Percentiles rank a stretch among this genome's conserved stretches.
phyloP scores from a whole-genome alignment of 2,888 invertebrate species.

The Cerastis leucographa region DNA sequence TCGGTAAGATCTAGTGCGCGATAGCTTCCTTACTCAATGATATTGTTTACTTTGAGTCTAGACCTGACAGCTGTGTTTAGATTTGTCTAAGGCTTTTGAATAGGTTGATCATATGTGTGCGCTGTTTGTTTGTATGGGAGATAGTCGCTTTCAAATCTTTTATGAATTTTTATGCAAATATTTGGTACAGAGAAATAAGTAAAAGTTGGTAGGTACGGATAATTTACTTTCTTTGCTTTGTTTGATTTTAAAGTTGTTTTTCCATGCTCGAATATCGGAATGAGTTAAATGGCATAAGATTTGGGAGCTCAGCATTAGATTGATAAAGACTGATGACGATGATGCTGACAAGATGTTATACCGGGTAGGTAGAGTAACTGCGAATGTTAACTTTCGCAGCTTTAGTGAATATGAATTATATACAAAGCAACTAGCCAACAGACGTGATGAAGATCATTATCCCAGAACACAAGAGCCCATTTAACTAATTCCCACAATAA shows the following conservation, averaged over 20 bases:
- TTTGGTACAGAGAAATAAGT: conserved; percentile 45
- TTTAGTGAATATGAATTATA: neutral
- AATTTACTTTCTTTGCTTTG: conserved; percentile 18
- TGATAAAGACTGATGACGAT: neutral
- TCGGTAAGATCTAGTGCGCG: conserved; percentile 75
- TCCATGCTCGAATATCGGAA: conserved; percentile 6
- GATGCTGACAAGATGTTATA: neutral
- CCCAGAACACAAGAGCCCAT: conserved; percentile 28
- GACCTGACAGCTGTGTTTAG: conserved; percentile 42
- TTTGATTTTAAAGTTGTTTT: conserved; percentile 4
- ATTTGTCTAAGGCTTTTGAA: conserved; percentile 40
- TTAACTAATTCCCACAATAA: conserved; percentile 46
- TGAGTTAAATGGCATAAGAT: neutral
- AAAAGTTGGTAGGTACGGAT: conserved; percentile 25
- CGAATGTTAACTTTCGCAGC: too few relatives aligned
- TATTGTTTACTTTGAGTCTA: conserved; percentile 72
- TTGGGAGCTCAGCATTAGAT: neutral
- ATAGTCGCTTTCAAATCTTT: conserved; percentile 39
- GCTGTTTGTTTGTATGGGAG: conserved; percentile 21
- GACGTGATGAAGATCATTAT: conserved; percentile 20
- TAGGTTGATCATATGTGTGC: conserved; percentile 18
- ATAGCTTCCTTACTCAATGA: conserved; percentile 68
- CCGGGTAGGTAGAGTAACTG: neutral
- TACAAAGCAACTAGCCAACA: neutral
- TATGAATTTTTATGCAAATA: conserved; percentile 55